Evolutionary conservation across 2,888 invertebrate species (phyloP).

Genomic region (Drosophila anceps): DNA sequence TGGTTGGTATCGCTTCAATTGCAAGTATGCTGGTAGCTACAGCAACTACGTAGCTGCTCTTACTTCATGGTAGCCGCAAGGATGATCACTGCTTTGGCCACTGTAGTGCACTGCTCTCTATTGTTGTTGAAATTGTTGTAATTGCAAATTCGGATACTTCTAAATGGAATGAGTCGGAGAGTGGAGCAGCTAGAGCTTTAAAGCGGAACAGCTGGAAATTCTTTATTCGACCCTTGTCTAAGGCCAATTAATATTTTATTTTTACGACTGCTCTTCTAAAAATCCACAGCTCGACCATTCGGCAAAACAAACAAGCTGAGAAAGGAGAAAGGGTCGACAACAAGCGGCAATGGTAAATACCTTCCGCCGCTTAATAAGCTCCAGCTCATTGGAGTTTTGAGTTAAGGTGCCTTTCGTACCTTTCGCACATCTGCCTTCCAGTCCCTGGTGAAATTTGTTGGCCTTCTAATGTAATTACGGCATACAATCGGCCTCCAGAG

Average conservation of each 20-base stretch:
- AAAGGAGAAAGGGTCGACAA: not conserved
- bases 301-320: constrained; percentile 31
- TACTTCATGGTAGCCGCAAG: not conserved
- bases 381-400: constrained; percentile 11
- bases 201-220: constrained; percentile 21
- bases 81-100: not conserved
- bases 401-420: constrained; percentile 14
- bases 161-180: constrained; percentile 47
- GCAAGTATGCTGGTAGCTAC: constrained; percentile 22
- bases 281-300: constrained; percentile 19
- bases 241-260: constrained; percentile 57
- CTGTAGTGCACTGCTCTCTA: not conserved
- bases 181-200: constrained; percentile 3
- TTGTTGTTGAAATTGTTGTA: not conserved
- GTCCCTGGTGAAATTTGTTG: constrained; percentile 16
- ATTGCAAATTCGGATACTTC: constrained; percentile 25
- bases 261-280: constrained; percentile 29
- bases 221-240: constrained; percentile 9
- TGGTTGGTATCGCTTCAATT: constrained; percentile 46
- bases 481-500: constrained; percentile 19
- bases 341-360: constrained; percentile 44
- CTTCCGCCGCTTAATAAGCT: constrained; percentile 64
- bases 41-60: constrained; percentile 14
- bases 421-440: constrained; percentile 8
- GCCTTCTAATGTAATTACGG: constrained; percentile 69